A percentile compares a stretch with the other conserved stretches of the same genome.
phyloP scores from a whole-genome alignment of 2,797 vertebrate genomes.

The Gymnothorax javanicus region DNA sequence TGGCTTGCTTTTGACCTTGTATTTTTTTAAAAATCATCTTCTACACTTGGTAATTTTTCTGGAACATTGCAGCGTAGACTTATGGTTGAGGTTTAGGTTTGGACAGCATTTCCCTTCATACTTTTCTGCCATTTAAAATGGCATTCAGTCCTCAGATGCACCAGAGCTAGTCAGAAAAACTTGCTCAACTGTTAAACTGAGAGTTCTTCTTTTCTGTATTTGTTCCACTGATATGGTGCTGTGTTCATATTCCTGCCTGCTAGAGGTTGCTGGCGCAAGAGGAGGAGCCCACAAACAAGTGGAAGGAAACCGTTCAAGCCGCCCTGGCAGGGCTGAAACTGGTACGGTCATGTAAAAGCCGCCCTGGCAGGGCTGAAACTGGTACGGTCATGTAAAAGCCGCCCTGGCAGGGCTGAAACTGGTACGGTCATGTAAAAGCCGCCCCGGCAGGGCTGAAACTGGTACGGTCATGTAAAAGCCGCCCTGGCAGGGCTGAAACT shows the following conservation, averaged over 20 bases:
- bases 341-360: constrained; percentile 59
- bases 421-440: too few relatives aligned
- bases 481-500: too few relatives aligned
- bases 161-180: background rate
- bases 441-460: too few relatives aligned
- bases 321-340: constrained; percentile 83
- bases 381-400: too few relatives aligned
- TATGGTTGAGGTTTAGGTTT: background rate
- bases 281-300: constrained; percentile 76
- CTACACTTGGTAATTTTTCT: too few relatives aligned
- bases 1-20: too few relatives aligned
- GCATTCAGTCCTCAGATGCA: background rate
- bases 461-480: too few relatives aligned
- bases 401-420: too few relatives aligned
- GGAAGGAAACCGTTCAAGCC: constrained; percentile 81
- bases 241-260: constrained; percentile 37
- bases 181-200: background rate
- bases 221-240: background rate
- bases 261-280: constrained; percentile 72
- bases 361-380: too few relatives aligned
- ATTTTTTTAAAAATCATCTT: too few relatives aligned
- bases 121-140: background rate
- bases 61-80: background rate
- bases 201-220: background rate
- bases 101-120: background rate